Evolutionary conservation across 2,113 vertebrate genomes (phyloP).

Genomic region (Orthonyx spaldingii): DNA sequence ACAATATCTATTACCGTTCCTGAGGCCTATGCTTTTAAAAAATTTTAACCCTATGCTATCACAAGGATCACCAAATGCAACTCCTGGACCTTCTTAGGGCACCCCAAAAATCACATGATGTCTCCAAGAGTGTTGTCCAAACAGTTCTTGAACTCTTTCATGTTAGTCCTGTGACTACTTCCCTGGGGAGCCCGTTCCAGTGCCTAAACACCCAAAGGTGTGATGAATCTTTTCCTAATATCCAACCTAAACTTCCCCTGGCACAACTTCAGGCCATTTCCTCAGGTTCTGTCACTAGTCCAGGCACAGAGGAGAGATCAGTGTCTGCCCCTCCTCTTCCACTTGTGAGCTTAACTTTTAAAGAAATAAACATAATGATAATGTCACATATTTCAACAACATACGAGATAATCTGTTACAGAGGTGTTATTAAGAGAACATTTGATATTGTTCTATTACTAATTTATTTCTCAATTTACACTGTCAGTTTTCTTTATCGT

Average conservation of each 20-base stretch:
- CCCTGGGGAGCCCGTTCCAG: background rate
- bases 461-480: background rate
- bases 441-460: background rate
- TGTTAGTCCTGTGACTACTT: background rate
- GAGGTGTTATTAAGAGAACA: background rate
- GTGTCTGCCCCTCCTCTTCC: background rate
- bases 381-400: background rate
- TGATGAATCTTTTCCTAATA: background rate
- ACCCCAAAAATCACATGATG: background rate
- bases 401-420: background rate
- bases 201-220: rapidly evolving
- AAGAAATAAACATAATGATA: background rate
- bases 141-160: background rate
- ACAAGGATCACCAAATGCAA: too few species aligned
- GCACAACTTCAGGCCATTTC: background rate
- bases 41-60: too few species aligned
- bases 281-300: background rate
- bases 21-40: too few species aligned
- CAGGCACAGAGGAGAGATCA: background rate
- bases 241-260: background rate
- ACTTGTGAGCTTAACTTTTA: rapidly evolving
- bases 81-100: background rate
- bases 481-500: background rate
- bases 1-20: too few species aligned
- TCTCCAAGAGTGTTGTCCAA: background rate